Conservation (phyloP, 2,113 vertebrate species). For the Hiodon tergisus region DNA sequence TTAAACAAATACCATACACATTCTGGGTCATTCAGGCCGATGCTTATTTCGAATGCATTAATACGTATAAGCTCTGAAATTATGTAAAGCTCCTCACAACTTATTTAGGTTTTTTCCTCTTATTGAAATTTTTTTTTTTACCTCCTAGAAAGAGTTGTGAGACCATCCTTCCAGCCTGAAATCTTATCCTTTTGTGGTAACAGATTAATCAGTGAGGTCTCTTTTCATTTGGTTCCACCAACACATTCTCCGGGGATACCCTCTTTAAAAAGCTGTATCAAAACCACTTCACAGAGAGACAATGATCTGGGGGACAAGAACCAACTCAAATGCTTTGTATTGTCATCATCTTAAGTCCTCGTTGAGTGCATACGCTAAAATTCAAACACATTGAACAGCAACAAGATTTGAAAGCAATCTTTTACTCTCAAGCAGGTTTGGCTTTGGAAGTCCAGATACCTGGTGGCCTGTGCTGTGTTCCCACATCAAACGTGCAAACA, state of each 20-base stretch:
- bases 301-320: not conserved
- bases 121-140: not conserved
- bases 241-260: not conserved
- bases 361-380: not conserved
- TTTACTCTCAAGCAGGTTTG: not conserved
- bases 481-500: not conserved
- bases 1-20: not conserved
- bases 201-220: not conserved
- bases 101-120: too few relatives aligned
- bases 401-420: not conserved
- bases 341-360: not conserved
- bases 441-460: not conserved
- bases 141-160: not conserved
- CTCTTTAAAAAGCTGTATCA: not conserved
- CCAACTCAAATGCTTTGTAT: not conserved
- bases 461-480: not conserved
- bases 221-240: not conserved
- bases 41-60: too few relatives aligned
- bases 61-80: too few relatives aligned
- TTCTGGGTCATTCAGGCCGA: not conserved
- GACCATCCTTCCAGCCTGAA: not conserved
- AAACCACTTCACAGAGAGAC: not conserved
- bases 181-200: not conserved
- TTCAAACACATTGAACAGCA: not conserved
- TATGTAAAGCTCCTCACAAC: not conserved